Evolutionary conservation across 2,113 vertebrate genomes (phyloP), one percentile per base, ranked within the genome.

Genomic region (Larimichthys polyactis): DNA sequence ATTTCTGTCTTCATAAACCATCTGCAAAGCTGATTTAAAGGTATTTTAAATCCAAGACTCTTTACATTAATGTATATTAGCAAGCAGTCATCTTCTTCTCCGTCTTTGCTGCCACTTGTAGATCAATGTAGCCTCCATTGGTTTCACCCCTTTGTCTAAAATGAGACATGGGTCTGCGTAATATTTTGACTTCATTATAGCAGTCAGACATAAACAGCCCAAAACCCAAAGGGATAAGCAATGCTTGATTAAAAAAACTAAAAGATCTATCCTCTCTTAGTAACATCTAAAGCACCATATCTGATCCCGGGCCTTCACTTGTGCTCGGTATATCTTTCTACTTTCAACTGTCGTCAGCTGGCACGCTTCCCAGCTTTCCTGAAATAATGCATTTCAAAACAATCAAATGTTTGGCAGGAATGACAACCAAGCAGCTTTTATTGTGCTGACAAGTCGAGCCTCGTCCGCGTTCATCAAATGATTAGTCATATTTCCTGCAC

Each of bases 341-440:
- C 68, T 20, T 75, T 69, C 8, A 7, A 16, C 44, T 65, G 46
- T 22, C n/a, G 77, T 59, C 54, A 49, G 17, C 22, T 84, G 85
- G 86, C 40, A 0, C 55, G 36, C 1, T 67, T 80, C 78, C 84
- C 80, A 79, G 69, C 16, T 24, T 71, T 67, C 46, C 76, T 43
- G 83, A 81, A 85, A 81, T 54, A 90, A 87, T 83, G 58, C 71
- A 57, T 71, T 83, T 83, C 65, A 75, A 67, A 89, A 87, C 77
- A 85, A 81, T 87, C 71, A 75, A 79, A 77, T 63, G 54, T 80
- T 88, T 71, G 73, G 64, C 67, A 75, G 78, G 62, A 55, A 43
- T 52, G 27, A 71, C 19, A 55, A 70, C 49, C 32, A 10, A 73
- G 72, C 48, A 17, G 40, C 75, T 66, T 70, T 85, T 67, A 80